Conservation (phyloP, 2,113 vertebrate species). For the Condylura cristata region DNA sequence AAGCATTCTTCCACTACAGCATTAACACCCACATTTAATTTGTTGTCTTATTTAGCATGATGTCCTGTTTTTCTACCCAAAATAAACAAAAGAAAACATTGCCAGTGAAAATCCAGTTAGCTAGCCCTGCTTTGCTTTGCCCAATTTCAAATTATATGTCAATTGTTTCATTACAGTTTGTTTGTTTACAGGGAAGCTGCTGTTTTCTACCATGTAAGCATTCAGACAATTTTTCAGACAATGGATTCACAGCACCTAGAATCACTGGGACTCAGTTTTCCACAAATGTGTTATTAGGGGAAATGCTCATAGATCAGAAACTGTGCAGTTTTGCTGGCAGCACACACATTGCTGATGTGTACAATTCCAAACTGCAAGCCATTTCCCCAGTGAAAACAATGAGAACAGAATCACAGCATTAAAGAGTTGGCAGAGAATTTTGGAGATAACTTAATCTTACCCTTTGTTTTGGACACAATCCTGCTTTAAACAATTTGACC, state of each 20-base stretch:
- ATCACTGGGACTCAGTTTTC: slow-evolving; percentile 51
- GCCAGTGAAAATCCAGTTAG: neutral
- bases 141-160: neutral
- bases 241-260: neutral
- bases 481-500: slow-evolving; percentile 13
- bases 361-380: neutral
- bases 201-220: neutral
- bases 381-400: slow-evolving; percentile 46
- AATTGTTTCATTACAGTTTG: neutral
- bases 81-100: slow-evolving; percentile 36
- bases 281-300: neutral
- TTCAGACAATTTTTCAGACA: neutral
- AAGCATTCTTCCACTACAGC: neutral
- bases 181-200: neutral
- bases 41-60: slow-evolving; percentile 28
- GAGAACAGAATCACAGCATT: neutral
- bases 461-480: slow-evolving; percentile 57
- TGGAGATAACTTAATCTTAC: slow-evolving; percentile 53
- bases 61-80: neutral
- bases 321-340: neutral
- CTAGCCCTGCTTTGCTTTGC: neutral
- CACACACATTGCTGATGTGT: slow-evolving; percentile 46
- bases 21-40: neutral
- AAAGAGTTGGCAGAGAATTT: neutral
- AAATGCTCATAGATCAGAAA: slow-evolving; percentile 47